Evolutionary conservation across 2,797 vertebrate genomes (phyloP).

Genomic region (Oreochromis grahami): DNA sequence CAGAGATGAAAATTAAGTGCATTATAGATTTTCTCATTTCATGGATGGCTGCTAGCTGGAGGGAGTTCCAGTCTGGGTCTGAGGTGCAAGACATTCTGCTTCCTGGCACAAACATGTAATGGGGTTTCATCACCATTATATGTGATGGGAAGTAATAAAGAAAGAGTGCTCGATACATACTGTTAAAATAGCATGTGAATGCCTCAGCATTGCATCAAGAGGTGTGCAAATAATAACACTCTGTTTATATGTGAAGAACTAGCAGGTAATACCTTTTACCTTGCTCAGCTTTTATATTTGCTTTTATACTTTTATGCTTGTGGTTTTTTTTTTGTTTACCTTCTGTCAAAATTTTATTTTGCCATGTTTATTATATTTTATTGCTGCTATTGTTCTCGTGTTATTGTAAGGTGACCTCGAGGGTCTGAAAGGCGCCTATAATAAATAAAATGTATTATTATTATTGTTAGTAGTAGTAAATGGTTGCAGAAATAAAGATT

Average conservation of each 20-base stretch:
- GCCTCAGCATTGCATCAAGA: background rate
- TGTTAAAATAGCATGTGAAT: background rate
- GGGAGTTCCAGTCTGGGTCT: constrained; percentile 31
- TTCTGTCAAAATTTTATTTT: background rate
- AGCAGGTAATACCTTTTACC: background rate
- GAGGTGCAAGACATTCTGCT: constrained; percentile 25
- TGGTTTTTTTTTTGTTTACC: background rate
- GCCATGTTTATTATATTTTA: background rate
- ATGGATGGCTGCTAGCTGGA: constrained; percentile 68
- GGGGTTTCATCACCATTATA: background rate
- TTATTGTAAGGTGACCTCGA: background rate
- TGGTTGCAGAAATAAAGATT: background rate
- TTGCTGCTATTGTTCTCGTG: background rate
- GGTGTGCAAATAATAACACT: background rate
- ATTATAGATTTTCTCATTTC: constrained; percentile 79
- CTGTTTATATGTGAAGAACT: background rate
- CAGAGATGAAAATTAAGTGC: constrained; percentile 69
- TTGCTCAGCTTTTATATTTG: too few species aligned
- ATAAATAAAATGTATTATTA: background rate
- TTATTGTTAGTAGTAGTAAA: background rate
- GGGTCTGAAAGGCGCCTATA: accelerated
- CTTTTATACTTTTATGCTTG: too few species aligned
- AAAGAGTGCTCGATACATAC: background rate
- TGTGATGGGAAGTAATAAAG: constrained; percentile 1
- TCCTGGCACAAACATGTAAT: constrained; percentile 26